Evolutionary conservation across 2,888 invertebrate species (phyloP).

Genomic region (Parnassius orleans): DNA sequence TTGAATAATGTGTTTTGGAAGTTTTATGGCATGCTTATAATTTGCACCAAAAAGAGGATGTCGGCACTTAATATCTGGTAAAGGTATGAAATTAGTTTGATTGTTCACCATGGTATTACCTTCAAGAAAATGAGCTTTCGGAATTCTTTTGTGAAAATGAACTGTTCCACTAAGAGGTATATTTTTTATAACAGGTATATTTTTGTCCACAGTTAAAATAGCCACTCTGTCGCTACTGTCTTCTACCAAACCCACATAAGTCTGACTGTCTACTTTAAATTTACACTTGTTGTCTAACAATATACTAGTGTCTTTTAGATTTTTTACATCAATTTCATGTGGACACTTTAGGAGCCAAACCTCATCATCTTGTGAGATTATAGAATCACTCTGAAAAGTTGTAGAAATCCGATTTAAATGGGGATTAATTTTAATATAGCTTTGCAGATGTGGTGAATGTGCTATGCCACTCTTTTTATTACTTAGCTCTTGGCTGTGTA

Average conservation of each 20-base stretch:
- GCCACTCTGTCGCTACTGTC: constrained; percentile 36
- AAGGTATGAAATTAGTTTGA: constrained; percentile 54
- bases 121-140: constrained; percentile 52
- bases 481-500: constrained; percentile 10
- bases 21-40: constrained; percentile 56
- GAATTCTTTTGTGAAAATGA: constrained; percentile 54
- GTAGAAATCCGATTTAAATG: constrained; percentile 39
- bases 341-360: constrained; percentile 61
- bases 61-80: constrained; percentile 64
- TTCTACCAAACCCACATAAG: constrained; percentile 49
- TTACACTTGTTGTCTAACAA: constrained; percentile 53
- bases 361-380: constrained; percentile 53
- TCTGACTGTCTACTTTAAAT: constrained; percentile 55
- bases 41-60: constrained; percentile 65
- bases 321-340: constrained; percentile 44
- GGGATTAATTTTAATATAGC: constrained; percentile 44
- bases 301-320: constrained; percentile 44
- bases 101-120: constrained; percentile 45
- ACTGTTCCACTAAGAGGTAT: constrained; percentile 44
- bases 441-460: constrained; percentile 38
- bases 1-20: constrained; percentile 44
- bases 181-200: constrained; percentile 42
- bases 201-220: constrained; percentile 38
- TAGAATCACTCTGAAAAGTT: constrained; percentile 29
- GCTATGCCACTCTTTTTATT: constrained; percentile 21